A percentile compares a stretch with the other conserved stretches of the same genome.
phyloP scores from a whole-genome alignment of 2,888 invertebrate species.

The Alviniconcha strummeri region DNA sequence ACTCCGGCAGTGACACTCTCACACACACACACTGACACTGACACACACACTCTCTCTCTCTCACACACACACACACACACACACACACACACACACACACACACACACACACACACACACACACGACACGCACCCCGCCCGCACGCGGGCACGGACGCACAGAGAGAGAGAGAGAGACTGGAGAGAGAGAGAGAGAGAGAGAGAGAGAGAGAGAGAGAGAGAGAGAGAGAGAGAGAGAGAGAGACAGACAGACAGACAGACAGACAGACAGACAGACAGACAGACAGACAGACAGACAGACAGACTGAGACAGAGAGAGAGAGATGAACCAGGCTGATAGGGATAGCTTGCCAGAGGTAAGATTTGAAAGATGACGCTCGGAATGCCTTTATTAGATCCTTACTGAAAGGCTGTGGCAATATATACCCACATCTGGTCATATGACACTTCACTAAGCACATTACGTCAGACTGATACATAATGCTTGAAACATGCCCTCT shows the following conservation, averaged over 20 bases:
- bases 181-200: neutral
- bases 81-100: neutral
- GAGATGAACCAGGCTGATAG: neutral
- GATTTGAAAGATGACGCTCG: too few relatives aligned
- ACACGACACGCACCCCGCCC: neutral
- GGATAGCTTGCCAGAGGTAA: too few relatives aligned
- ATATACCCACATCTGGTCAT: too few relatives aligned
- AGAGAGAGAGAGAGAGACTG: neutral
- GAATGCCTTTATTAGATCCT: too few relatives aligned
- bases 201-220: neutral
- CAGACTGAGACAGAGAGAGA: neutral
- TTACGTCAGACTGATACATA: too few relatives aligned
- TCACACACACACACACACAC: neutral
- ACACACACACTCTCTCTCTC: neutral
- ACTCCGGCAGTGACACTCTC: neutral
- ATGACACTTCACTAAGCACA: too few relatives aligned
- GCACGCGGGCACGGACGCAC: too few relatives aligned
- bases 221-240: neutral
- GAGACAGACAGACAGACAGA: conserved; percentile 1
- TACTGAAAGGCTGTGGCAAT: too few relatives aligned
- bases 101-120: neutral
- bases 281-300: neutral
- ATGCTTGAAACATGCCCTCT: too few relatives aligned
- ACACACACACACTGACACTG: neutral
- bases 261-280: neutral